Evolutionary conservation across 2,888 invertebrate genomes (phyloP), one percentile per base, ranked within the genome.

Genomic region (Ernsta delagoae): DNA sequence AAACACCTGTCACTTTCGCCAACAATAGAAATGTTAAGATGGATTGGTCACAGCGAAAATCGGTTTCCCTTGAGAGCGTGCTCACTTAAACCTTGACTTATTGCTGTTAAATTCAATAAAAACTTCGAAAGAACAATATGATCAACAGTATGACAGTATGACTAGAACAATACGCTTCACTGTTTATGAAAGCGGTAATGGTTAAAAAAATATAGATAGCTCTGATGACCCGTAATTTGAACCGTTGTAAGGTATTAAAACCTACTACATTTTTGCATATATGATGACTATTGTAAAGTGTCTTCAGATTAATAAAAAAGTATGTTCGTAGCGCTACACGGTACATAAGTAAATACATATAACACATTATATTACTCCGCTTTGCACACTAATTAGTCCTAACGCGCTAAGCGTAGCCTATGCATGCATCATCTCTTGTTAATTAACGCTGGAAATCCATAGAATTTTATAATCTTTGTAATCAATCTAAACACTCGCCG

Each of bases 1-100:
- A 41, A 56, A 36, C 67, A 62, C 61, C 45, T 68, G 36, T 61
- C 56, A 68, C 62, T 68, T 68, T 68, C 67, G 56, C 67, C 62
- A 9, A 45, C 60, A 34, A 57, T 68, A 62, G 67, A 68, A 68
- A 57, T 68, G 57, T 9, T 16, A 24, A 60, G 62, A 57, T 57
- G 56, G 43, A 68, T 68, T 62, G 56, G 61, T 57, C 62, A 68
- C 67, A 57, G 39, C 60, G 60, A 61, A 54, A 61, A 67, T 61
- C 53, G 9, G 59, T 67, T 67, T 54, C 16, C 34, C 53, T 59
- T 39, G 8, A 54, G n/a, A n/a, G 36, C 57, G 36, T 36, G 50
- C 12, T 43, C 43, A 16, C 5, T 12, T 41, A n/a, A 43, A 60
- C 39, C 41, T 53, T 60, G 31, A 24, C 66, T 16, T 61, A 48